phyloP scores from a whole-genome alignment of 2,797 vertebrate genomes.

The Anas georgica region DNA sequence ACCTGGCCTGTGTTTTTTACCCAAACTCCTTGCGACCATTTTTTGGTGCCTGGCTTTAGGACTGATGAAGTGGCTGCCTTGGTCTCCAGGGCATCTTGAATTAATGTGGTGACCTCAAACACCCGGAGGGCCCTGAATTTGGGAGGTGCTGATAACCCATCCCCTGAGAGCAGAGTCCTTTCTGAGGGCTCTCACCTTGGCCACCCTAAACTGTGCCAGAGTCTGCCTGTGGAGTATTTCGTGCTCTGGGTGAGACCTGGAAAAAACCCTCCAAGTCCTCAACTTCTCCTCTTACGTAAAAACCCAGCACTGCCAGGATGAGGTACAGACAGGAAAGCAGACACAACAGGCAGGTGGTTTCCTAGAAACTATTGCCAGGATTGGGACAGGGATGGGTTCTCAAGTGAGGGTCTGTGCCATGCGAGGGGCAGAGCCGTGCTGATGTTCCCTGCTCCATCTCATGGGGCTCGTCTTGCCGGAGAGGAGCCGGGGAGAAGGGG shows the following conservation, averaged over 20 bases:
- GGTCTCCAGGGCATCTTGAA: neutral
- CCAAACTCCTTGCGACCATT: fast-evolving
- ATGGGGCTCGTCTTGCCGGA: neutral
- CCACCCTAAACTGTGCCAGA: fast-evolving
- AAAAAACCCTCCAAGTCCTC: neutral
- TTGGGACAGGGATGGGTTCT: neutral
- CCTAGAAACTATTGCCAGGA: neutral
- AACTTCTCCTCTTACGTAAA: neutral
- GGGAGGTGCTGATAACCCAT: fast-evolving
- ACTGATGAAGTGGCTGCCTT: neutral
- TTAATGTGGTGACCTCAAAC: fast-evolving
- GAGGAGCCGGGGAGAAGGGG: neutral
- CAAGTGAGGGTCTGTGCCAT: too few relatives aligned
- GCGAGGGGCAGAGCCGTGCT: neutral
- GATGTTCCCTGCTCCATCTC: neutral
- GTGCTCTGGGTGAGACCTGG: neutral
- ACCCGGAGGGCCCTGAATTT: neutral
- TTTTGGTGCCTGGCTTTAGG: neutral
- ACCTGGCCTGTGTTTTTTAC: fast-evolving
- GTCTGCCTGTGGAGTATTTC: neutral
- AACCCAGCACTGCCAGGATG: neutral
- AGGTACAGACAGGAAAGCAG: neutral
- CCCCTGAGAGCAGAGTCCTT: neutral
- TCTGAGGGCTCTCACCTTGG: neutral
- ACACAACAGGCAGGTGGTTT: neutral